phyloP scores from a whole-genome alignment of 64 coral and sea anemone species.

The Anthopleura sola region DNA sequence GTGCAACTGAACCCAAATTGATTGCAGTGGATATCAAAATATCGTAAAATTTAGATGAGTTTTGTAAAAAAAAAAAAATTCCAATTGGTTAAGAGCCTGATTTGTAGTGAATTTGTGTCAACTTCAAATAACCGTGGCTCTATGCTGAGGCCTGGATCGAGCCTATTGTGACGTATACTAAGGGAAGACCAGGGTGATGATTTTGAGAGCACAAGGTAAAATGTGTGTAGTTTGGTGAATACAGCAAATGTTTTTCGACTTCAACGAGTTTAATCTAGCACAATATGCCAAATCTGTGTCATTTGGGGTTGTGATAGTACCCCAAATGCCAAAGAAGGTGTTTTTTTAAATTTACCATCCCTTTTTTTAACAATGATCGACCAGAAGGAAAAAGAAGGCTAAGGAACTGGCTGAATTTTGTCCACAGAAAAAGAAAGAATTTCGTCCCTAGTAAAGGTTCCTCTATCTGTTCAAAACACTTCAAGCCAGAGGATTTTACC shows the following conservation, averaged over 20 bases:
- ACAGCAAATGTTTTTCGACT: no score
- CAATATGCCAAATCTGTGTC: constrained; percentile 7
- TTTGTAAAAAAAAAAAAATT: background rate
- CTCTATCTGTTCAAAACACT: constrained; percentile 23
- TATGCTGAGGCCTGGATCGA: no score
- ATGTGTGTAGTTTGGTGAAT: no score
- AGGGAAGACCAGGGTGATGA: no score
- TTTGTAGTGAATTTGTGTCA: no score
- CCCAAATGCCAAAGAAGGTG: background rate
- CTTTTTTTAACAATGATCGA: constrained; percentile 18
- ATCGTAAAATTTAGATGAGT: constrained; percentile 39
- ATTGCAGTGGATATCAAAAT: no score
- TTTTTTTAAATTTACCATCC: constrained; percentile 4
- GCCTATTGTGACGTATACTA: no score
- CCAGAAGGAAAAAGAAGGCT: background rate
- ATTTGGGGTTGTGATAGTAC: constrained; percentile 16
- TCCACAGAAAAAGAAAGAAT: constrained; percentile 12
- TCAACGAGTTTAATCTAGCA: no score
- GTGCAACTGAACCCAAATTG: no score
- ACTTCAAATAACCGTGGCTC: no score
- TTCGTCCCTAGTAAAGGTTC: constrained; percentile 7
- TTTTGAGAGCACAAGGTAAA: no score
- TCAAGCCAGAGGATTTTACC: constrained; percentile 11
- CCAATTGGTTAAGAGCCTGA: no score
- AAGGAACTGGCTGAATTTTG: constrained; percentile 40